These are phyloP conservation scores for Marasmarcha lunaedactyla DNA, from an alignment of 2,888 invertebrate species.

Conservation along the genomic window DNA sequence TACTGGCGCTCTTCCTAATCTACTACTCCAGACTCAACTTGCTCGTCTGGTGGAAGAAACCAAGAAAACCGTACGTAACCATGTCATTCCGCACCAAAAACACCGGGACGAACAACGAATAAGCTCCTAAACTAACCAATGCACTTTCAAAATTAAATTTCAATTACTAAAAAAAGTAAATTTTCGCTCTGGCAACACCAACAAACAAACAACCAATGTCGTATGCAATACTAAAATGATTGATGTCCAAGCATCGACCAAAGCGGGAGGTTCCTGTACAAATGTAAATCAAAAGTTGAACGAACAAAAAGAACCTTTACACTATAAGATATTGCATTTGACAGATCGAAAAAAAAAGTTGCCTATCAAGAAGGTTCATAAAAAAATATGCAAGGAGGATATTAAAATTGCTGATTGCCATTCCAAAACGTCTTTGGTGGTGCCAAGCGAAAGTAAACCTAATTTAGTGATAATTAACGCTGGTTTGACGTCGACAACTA, in stretches of 20 bases:
- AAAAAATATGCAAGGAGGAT: slow-evolving; percentile 46
- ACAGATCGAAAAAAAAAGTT: slow-evolving; percentile 12
- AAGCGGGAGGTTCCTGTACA: no score
- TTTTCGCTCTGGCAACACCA: no score
- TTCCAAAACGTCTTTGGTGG: background rate
- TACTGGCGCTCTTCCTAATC: slow-evolving; percentile 74
- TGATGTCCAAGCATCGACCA: no score
- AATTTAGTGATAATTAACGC: slow-evolving; percentile 68
- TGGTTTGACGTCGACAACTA: slow-evolving; percentile 75
- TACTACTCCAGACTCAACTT: slow-evolving; percentile 83
- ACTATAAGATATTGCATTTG: slow-evolving; percentile 15
- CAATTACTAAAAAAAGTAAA: background rate
- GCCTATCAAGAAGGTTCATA: slow-evolving; percentile 27
- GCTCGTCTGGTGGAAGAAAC: slow-evolving; percentile 61
- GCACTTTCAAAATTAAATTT: background rate
- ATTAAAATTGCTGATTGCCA: slow-evolving; percentile 30
- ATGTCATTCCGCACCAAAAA: slow-evolving; percentile 14
- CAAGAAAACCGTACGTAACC: slow-evolving; percentile 63
- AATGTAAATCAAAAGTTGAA: no score
- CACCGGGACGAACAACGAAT: background rate
- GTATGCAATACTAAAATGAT: no score
- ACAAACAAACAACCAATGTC: no score
- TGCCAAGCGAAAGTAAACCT: slow-evolving; percentile 24
- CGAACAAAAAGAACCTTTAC: slow-evolving; percentile 7
- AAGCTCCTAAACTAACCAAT: background rate